Evolutionary conservation across 2,888 invertebrate species (phyloP), one percentile per base, ranked within the genome.

Genomic region (Trichogramma evanescens): DNA sequence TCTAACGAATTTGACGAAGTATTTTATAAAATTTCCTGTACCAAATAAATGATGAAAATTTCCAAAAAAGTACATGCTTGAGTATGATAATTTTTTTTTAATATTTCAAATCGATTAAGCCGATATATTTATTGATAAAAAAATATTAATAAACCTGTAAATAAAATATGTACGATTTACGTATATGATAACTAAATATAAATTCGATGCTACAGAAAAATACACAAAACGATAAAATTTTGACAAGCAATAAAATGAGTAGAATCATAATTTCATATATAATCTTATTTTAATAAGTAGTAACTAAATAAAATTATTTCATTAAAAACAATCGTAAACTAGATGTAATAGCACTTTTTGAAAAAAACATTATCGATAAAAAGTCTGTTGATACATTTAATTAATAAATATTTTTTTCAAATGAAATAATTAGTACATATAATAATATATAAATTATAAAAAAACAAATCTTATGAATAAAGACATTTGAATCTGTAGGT

Each of bases 391-490:
- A 10, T 50, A 9, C 39, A 8, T 56, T 49, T 44, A 44, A 61
- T 43, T 50, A 10, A 48, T 55, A 52, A 51, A 56, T 48, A 52
- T 52, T 57, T 56, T 57, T 50, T 54, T 50, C 54, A 57, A 57
- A 46, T 53, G 41, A 57, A 58, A 45, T 9, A 60, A 56, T 44
- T 44, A 10, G 5, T 51, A 45, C 8, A 10, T 51, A 50, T 38
- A 43, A 55, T 58, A 51, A 60, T 56, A 56, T 52, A 56, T 48
- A 13, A 44, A 41, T 56, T 60, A 60, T 48, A 58, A 58, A 61
- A 46, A 61, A 58, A 58, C 55, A 58, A 55, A 61, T 58, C 54
- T 54, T 54, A 57, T 50, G 5, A 43, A 26, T 57, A 8, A 50
- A 44, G 50, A 10, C 44, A n/a, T 38, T 42, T 45, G 44, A 52